These are phyloP conservation scores for Urocyon cinereoargenteus DNA, from an alignment of 2,797 vertebrate genomes.

Conservation along the genomic window DNA sequence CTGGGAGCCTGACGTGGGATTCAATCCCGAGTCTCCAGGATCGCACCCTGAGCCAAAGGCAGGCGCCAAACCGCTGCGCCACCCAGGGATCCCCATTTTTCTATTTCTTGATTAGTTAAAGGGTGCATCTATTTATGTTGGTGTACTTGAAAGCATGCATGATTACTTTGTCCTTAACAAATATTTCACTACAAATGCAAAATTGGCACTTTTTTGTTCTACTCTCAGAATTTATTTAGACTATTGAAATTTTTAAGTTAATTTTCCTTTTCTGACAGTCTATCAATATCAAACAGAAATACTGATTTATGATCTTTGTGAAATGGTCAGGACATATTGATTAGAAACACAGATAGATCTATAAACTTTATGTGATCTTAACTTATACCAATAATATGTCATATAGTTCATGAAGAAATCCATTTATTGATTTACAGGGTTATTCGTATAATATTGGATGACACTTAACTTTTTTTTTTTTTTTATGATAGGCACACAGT, in stretches of 20 bases:
- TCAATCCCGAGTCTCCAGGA: too few species aligned
- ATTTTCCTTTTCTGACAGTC: neutral
- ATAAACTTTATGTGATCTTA: neutral
- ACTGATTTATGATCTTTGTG: neutral
- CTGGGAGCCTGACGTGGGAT: too few species aligned
- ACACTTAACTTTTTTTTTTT: constrained; percentile 54
- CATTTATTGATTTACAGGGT: constrained; percentile 50
- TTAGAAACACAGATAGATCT: neutral
- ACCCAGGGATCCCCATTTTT: too few species aligned
- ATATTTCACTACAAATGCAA: neutral
- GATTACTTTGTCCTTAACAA: neutral
- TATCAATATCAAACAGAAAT: constrained; percentile 45
- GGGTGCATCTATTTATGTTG: neutral
- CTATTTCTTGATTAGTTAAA: neutral
- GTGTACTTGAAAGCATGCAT: neutral
- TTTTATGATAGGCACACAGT: too few species aligned
- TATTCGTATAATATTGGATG: neutral
- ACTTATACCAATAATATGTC: neutral
- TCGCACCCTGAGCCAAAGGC: too few species aligned
- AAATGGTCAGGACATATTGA: constrained; percentile 13
- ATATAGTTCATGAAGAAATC: neutral
- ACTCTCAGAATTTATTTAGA: neutral
- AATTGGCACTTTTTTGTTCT: neutral
- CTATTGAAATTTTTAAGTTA: neutral
- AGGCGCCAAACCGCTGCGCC: too few species aligned